Evolutionary conservation across 2,797 vertebrate genomes (phyloP), one percentile per base, ranked within the genome.

Genomic region (Apogon talboti): DNA sequence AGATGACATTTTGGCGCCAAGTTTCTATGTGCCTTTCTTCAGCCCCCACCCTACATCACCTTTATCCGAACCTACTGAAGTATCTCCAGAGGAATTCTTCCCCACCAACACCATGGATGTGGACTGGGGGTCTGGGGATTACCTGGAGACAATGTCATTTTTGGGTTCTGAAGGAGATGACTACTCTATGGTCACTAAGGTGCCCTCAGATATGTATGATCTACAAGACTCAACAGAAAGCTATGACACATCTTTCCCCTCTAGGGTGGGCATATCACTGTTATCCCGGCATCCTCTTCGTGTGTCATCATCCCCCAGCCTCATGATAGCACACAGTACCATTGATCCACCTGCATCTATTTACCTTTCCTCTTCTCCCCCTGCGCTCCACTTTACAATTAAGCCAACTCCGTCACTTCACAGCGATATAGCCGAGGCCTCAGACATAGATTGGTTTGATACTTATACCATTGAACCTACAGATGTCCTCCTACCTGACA

Each of bases 171-270:
- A 94, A 35, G 87, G 73, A 13, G 91, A 92, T 19, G 94, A 92
- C 47, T 28, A 92, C 60, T 73, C 87, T 37, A 66, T 87, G 1
- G 82, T 84, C 72, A 94, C 93, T 76, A 95, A 92, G 55, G 0
- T 93, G 14, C 81, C 89, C 15, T 68, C 85, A 0, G 94, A 95
- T 0, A 57, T 85, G 0, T 94, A 94, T 18, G 95, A 97, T 11
- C 69, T 92, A 14, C 95, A 96, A 67, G 95, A 96, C 40, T 90
- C 92, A 13, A 92, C 84, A 8, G 95, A 95, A 76, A 84, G 21
- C n/a, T 96, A 96, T 67, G 93, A 96, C 76, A 97, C 95, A 4
- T 89, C 92, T 41, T 97, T 96, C 74, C 95, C 96, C 28, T 91
- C 93, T 21, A 93, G 96, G 81, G 91, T 94, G 0, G 74, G 95